A percentile compares a stretch with the other conserved stretches of the same genome.
Conservation (phyloP, 2,113 vertebrate genomes). For the Phasianus colchicus region DNA sequence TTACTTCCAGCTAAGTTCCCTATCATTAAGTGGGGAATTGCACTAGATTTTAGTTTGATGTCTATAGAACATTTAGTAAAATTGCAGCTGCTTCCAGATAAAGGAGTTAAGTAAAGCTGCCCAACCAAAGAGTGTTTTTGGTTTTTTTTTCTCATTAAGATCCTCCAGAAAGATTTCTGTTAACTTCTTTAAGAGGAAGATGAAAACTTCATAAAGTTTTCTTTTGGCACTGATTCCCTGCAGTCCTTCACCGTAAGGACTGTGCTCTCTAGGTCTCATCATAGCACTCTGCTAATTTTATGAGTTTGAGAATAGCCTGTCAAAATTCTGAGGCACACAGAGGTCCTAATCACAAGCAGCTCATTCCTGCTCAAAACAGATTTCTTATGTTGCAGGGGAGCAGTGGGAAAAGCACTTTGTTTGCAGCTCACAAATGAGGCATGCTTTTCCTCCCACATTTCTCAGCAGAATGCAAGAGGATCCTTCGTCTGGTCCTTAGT, state of each 20-base stretch:
- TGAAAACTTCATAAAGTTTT: background rate
- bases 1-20: background rate
- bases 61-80: background rate
- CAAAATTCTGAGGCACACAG: conserved; percentile 14
- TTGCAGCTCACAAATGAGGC: conserved; percentile 31
- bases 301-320: background rate
- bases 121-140: background rate
- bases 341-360: background rate
- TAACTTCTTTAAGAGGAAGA: background rate
- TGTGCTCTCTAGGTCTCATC: background rate
- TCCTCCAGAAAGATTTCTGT: background rate
- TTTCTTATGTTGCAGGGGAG: conserved; percentile 7
- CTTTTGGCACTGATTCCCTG: background rate
- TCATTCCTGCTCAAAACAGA: background rate
- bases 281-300: background rate
- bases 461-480: conserved; percentile 6
- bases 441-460: conserved; percentile 21
- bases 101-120: background rate
- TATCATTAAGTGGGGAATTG: background rate
- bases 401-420: conserved; percentile 32
- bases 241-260: background rate
- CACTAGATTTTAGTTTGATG: background rate
- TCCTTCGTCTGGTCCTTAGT: conserved; percentile 52
- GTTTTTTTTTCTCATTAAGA: background rate
- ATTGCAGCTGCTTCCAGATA: background rate